phyloP scores from a whole-genome alignment of 2,113 vertebrate genomes.

The Tupaia chinensis region DNA sequence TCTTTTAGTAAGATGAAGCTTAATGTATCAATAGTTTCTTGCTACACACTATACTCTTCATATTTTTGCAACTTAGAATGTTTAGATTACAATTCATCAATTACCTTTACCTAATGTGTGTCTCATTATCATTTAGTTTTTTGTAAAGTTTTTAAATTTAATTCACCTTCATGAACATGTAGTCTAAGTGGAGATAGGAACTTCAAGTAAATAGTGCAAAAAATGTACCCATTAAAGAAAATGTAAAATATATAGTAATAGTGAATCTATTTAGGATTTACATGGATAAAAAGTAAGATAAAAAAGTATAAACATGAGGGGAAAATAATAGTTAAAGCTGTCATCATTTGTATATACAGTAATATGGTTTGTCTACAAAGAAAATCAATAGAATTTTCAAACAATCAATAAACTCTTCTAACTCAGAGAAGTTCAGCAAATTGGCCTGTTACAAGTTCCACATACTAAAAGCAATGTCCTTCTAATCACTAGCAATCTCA shows the following conservation, averaged over 20 bases:
- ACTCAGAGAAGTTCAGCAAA: not conserved
- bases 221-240: not conserved
- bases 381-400: not conserved
- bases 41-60: not conserved
- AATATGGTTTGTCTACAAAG: not conserved
- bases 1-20: not conserved
- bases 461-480: not conserved
- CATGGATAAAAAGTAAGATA: not conserved
- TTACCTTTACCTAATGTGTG: not conserved
- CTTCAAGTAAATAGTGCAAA: not conserved
- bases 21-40: not conserved
- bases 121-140: not conserved
- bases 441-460: not conserved
- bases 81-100: not conserved
- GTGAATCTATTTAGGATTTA: not conserved
- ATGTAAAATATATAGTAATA: not conserved
- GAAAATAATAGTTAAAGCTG: not conserved
- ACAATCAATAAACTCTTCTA: not conserved
- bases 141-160: not conserved
- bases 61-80: not conserved
- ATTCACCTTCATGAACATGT: not conserved
- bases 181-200: not conserved
- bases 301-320: not conserved
- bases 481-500: not conserved
- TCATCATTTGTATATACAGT: not conserved